Evolutionary conservation across 2,113 vertebrate species (phyloP).

Genomic region (Psophia crepitans): DNA sequence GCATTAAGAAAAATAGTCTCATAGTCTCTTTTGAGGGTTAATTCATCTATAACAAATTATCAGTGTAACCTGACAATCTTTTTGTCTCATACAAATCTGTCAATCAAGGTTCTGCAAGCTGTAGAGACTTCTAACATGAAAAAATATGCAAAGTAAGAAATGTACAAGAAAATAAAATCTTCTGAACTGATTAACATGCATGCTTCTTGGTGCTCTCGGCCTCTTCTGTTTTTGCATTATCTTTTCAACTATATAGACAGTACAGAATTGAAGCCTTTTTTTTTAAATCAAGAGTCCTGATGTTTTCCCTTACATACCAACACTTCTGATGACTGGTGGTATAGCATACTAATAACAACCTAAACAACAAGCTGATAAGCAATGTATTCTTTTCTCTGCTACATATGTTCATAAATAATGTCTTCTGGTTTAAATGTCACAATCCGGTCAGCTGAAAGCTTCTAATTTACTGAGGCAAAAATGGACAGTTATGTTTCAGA

Average conservation of each 20-base stretch:
- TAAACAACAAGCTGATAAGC: background rate
- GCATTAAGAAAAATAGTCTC: background rate
- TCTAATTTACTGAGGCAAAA: background rate
- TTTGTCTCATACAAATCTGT: background rate
- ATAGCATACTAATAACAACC: background rate
- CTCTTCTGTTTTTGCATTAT: background rate
- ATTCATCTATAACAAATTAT: background rate
- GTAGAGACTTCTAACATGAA: background rate
- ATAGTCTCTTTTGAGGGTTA: background rate
- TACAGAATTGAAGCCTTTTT: background rate
- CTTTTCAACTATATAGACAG: background rate
- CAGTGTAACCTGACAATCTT: background rate
- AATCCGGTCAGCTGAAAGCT: background rate
- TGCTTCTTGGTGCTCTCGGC: background rate
- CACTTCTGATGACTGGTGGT: background rate
- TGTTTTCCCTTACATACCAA: background rate
- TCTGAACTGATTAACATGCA: background rate
- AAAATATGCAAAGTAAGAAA: background rate
- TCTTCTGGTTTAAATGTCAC: background rate
- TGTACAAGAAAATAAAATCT: background rate
- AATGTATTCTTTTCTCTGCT: background rate
- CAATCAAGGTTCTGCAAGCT: background rate
- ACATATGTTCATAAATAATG: background rate
- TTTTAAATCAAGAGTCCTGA: background rate
- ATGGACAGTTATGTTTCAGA: background rate